Evolutionary conservation across 2,797 vertebrate genomes (phyloP).

Genomic region (Cottoperca gobio): DNA sequence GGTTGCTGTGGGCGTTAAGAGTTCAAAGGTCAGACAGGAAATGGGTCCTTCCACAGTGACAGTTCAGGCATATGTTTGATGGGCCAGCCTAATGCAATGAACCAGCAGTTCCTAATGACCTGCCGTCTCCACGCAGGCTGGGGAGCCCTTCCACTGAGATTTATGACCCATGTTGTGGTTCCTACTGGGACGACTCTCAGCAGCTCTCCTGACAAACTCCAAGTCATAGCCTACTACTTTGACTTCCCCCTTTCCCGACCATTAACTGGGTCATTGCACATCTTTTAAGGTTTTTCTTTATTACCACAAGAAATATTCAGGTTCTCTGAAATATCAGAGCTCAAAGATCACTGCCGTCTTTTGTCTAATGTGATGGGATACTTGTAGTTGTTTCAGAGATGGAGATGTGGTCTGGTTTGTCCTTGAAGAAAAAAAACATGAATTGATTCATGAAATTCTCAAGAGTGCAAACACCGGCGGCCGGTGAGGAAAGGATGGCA

Average conservation of each 20-base stretch:
- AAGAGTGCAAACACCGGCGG: slow-evolving; percentile 8
- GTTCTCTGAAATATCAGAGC: slow-evolving; percentile 30
- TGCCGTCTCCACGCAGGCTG: slow-evolving; percentile 68
- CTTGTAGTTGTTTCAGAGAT: slow-evolving; percentile 28
- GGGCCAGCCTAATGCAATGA: slow-evolving; percentile 63
- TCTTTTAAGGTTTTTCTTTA: slow-evolving; percentile 32
- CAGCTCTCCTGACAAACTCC: slow-evolving; percentile 49
- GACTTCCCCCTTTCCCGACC: slow-evolving; percentile 49
- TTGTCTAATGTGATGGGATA: slow-evolving; percentile 35
- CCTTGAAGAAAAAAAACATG: slow-evolving; percentile 60
- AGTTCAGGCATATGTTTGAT: slow-evolving; percentile 70
- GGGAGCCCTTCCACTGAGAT: slow-evolving; percentile 77
- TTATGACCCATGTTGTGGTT: slow-evolving; percentile 76
- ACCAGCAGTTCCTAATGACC: slow-evolving; percentile 79
- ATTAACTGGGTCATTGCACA: slow-evolving; percentile 60
- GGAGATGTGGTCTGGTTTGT: slow-evolving; percentile 30
- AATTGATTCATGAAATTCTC: slow-evolving; percentile 58
- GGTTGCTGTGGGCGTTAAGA: slow-evolving; percentile 48
- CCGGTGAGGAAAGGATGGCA: slow-evolving; percentile 17
- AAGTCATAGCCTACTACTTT: slow-evolving; percentile 41
- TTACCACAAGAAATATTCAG: slow-evolving; percentile 25
- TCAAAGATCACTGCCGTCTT: slow-evolving; percentile 32
- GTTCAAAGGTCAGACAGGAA: slow-evolving; percentile 81
- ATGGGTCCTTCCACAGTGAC: slow-evolving; percentile 71
- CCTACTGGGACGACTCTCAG: slow-evolving; percentile 53